These are phyloP conservation scores for Episyrphus balteatus DNA, from an alignment of 1,140 invertebrate genomes.

Conservation along the genomic window DNA sequence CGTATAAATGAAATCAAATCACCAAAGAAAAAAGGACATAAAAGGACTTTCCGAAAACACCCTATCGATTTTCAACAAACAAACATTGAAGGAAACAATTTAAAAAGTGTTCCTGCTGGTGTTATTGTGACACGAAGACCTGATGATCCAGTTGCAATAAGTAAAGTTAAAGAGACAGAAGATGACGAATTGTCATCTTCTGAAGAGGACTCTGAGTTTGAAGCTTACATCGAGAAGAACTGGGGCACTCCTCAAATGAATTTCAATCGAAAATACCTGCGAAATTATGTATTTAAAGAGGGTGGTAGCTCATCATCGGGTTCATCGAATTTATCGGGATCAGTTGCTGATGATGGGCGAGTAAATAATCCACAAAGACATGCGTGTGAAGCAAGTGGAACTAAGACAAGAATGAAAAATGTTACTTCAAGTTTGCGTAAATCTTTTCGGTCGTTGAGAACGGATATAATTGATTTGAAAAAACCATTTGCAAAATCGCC, in stretches of 20 bases:
- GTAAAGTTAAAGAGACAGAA: neutral
- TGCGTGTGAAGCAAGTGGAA: slow-evolving; percentile 23
- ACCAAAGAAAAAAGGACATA: slow-evolving; percentile 2
- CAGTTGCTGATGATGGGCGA: slow-evolving; percentile 7
- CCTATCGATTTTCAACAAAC: slow-evolving; percentile 20
- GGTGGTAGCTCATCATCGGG: slow-evolving; percentile 3
- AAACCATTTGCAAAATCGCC: slow-evolving; percentile 17
- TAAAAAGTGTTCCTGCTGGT: slow-evolving; percentile 21
- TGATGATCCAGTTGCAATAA: slow-evolving; percentile 12
- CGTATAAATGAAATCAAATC: slow-evolving; percentile 24
- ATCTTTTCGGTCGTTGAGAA: slow-evolving; percentile 25
- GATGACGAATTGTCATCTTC: slow-evolving; percentile 4
- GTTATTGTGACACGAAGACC: slow-evolving; percentile 30
- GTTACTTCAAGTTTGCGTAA: slow-evolving; percentile 22
- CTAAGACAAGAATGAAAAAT: slow-evolving; percentile 27
- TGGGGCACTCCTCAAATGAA: slow-evolving; percentile 33
- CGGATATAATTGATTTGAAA: slow-evolving; percentile 23
- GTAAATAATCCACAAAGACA: slow-evolving; percentile 10
- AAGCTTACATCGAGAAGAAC: slow-evolving; percentile 10
- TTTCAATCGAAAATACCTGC: slow-evolving; percentile 32
- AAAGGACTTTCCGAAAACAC: neutral
- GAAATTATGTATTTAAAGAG: slow-evolving; percentile 11
- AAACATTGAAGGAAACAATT: slow-evolving; percentile 17
- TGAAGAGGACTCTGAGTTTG: slow-evolving; percentile 10
- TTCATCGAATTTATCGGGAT: neutral